Evolutionary conservation across 2,113 vertebrate genomes (phyloP), one percentile per base, ranked within the genome.

Genomic region (Odobenus rosmarus): DNA sequence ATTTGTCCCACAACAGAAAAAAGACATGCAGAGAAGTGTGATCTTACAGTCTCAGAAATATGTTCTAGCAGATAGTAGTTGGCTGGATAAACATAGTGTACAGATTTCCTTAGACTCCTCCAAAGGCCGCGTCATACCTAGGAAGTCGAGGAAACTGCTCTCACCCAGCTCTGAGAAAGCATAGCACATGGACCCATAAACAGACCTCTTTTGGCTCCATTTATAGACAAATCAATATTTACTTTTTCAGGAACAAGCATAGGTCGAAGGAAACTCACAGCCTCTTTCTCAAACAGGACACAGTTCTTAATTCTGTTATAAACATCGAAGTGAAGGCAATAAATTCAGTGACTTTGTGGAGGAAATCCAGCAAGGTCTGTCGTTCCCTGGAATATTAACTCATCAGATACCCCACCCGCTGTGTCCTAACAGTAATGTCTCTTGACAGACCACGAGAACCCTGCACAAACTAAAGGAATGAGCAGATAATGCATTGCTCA

Each of bases 271-370:
- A 97, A 94, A 94, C 14, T 61, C 67, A 62, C 49, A 79, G 42
- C 24, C 13, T 76, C 57, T 72, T 90, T 64, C 51, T 84, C 53
- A 91, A 96, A 83, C 33, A 59, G 36, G 24, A 69, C 24, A 82
- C 26, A n/a, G 15, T 72, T 82, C 36, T 86, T 74, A 81, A 49
- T 84, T 95, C 28, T 88, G 57, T 86, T 93, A 62, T 85, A 92
- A 85, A 55, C 21, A 74, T 57, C n/a, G 19, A 79, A 76, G 74
- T 55, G 39, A 93, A 90, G 57, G n/a, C 13, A 77, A 49, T 71
- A 64, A 72, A 55, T 55, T 69, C 16, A 80, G 11, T 55, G 14
- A 24, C 7, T 91, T 69, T 55, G 55, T 74, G 36, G 28, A 95
- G 55, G 46, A 85, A 90, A 74, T 93, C 18, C 31, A 69, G 13